phyloP scores from a whole-genome alignment of 2,888 invertebrate species.

The Tipula lateralis region DNA sequence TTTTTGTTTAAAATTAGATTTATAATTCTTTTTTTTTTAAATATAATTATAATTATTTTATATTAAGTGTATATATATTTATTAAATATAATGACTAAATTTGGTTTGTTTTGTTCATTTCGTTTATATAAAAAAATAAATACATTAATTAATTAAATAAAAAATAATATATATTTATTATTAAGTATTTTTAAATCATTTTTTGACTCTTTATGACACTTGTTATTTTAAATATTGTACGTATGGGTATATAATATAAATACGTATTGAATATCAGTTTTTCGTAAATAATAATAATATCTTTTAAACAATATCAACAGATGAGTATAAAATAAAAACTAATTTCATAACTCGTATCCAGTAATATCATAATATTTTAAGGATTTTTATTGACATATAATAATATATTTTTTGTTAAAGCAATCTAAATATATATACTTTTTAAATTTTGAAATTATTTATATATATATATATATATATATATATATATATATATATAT shows the following conservation, averaged over 20 bases:
- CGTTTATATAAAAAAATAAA: conserved; percentile 20
- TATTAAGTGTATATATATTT: conserved; percentile 24
- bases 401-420: background rate
- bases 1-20: background rate
- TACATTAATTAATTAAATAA: conserved; percentile 13
- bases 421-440: background rate
- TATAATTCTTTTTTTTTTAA: background rate
- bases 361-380: background rate
- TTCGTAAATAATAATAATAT: background rate
- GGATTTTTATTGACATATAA: background rate
- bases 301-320: background rate
- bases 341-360: background rate
- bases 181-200: background rate
- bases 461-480: background rate
- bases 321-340: background rate
- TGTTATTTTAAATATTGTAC: background rate
- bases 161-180: background rate
- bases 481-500: background rate
- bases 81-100: conserved; percentile 24
- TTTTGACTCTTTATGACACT: background rate
- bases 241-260: conserved; percentile 13
- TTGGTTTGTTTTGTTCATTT: background rate
- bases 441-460: background rate
- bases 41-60: background rate
- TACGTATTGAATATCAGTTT: conserved; percentile 11